A percentile compares a stretch with the other conserved stretches of the same genome.
Conservation (phyloP, 2,797 vertebrate species). For the Cyprinella venusta region DNA sequence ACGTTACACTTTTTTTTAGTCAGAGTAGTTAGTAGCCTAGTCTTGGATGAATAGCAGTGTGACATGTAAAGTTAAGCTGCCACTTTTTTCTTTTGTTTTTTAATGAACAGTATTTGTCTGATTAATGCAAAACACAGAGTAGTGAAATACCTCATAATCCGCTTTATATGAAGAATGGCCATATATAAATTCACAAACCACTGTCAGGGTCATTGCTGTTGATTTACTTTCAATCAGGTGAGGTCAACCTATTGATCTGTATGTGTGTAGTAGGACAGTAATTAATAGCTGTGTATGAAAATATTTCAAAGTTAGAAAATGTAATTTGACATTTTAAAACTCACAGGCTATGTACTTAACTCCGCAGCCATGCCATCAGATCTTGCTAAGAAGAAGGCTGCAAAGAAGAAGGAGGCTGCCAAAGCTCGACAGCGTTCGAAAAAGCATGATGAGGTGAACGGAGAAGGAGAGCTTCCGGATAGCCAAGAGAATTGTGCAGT, state of each 20-base stretch:
- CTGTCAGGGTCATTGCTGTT: background rate
- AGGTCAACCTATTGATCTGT: background rate
- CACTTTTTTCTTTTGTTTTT: background rate
- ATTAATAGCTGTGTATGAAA: background rate
- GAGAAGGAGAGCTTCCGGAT: slow-evolving; percentile 69
- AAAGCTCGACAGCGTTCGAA: slow-evolving; percentile 88
- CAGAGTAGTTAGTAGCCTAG: background rate
- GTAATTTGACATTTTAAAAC: background rate
- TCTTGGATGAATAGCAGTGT: background rate
- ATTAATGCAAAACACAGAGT: background rate
- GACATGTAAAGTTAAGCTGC: slow-evolving; percentile 12
- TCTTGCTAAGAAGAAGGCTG: slow-evolving; percentile 95
- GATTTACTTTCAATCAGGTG: background rate
- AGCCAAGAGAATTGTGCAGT: slow-evolving; percentile 72
- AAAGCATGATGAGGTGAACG: slow-evolving; percentile 80
- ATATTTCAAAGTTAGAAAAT: background rate
- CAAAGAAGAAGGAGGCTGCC: slow-evolving; percentile 96
- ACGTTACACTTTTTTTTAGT: no score
- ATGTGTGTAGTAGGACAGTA: background rate
- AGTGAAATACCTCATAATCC: background rate
- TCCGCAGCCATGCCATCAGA: slow-evolving; percentile 86
- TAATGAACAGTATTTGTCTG: no score
- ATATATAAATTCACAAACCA: background rate
- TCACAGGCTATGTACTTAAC: background rate
- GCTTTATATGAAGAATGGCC: background rate